A percentile compares a stretch with the other conserved stretches of the same genome.
Evolutionary conservation across 2,888 invertebrate genomes (phyloP).

Genomic region (Acleris sparsana): DNA sequence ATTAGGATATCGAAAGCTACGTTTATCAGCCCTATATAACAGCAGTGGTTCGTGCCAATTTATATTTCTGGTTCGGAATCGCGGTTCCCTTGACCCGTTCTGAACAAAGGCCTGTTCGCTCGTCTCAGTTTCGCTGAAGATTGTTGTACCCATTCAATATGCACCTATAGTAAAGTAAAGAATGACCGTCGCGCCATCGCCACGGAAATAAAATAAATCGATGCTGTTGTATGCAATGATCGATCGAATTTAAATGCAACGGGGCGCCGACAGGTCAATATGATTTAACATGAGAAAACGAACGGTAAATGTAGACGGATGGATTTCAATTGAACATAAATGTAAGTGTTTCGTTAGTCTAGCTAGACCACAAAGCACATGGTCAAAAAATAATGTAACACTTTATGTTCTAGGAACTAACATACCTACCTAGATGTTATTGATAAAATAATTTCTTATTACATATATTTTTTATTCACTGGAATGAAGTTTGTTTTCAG

Average conservation of each 20-base stretch:
- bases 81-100: conserved; percentile 36
- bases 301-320: conserved; percentile 29
- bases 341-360: conserved; percentile 19
- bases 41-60: conserved; percentile 34
- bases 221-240: conserved; percentile 31
- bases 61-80: conserved; percentile 35
- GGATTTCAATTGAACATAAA: conserved; percentile 24
- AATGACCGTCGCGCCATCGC: not conserved
- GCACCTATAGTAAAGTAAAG: conserved; percentile 6
- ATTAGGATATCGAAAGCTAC: conserved; percentile 31
- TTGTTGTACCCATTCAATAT: conserved; percentile 23
- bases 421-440: too few species aligned
- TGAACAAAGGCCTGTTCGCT: conserved; percentile 34
- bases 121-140: conserved; percentile 30
- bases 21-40: conserved; percentile 3
- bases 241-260: conserved; percentile 34
- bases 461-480: too few species aligned
- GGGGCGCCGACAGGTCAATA: conserved; percentile 30
- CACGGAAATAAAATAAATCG: conserved; percentile 25
- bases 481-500: too few species aligned
- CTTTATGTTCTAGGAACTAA: too few species aligned
- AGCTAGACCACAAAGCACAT: conserved; percentile 10
- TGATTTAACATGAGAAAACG: conserved; percentile 27
- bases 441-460: too few species aligned
- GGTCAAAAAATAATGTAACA: not conserved